Evolutionary conservation across 2,113 vertebrate genomes (phyloP).

Genomic region (Elachura formosa): DNA sequence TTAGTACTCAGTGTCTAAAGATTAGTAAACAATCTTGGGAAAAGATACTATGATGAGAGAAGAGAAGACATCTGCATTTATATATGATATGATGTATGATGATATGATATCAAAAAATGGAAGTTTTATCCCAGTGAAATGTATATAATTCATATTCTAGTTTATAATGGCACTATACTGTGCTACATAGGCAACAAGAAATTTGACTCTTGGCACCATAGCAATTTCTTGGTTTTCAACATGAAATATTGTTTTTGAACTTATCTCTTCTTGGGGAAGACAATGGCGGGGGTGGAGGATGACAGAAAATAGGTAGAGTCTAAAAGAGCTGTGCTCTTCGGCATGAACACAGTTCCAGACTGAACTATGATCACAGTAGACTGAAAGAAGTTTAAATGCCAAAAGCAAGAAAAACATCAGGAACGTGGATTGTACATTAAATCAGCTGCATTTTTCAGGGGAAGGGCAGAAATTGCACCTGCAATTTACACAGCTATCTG

Average conservation of each 20-base stretch:
- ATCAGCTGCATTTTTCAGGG: not conserved
- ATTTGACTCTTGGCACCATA: not conserved
- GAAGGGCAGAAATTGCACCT: not conserved
- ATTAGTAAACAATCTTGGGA: not conserved
- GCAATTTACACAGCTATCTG: not conserved
- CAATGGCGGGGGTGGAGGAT: not conserved
- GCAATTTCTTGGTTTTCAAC: not conserved
- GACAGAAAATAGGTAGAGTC: not conserved
- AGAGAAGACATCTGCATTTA: not conserved
- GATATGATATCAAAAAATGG: not conserved
- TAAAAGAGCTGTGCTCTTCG: not conserved
- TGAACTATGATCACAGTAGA: not conserved
- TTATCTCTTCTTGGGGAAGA: not conserved
- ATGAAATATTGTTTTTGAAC: not conserved
- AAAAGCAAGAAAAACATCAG: not conserved
- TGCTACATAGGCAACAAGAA: not conserved
- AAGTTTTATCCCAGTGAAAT: not conserved
- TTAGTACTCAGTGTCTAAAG: not conserved
- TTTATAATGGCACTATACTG: not conserved
- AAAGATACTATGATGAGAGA: not conserved
- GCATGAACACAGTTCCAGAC: rapidly evolving
- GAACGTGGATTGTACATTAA: not conserved
- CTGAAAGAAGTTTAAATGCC: not conserved
- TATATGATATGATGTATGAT: not conserved
- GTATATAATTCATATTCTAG: not conserved